Evolutionary conservation across 2,888 invertebrate genomes (phyloP).

Genomic region (Tubulanus polymorphus): DNA sequence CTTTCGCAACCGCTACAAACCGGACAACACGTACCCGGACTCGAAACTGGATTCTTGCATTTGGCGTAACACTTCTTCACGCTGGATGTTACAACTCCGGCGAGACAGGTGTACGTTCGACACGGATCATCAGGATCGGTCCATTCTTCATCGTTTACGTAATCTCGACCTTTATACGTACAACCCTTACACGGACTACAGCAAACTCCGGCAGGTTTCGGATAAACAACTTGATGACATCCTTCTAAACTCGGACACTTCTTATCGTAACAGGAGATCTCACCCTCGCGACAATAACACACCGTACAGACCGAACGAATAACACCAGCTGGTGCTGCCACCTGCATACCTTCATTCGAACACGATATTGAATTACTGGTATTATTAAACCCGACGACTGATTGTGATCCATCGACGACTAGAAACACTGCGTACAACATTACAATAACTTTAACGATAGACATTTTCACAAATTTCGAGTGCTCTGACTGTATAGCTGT

Average conservation of each 20-base stretch:
- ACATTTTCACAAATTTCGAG: too few species aligned
- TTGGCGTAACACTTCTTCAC: slow-evolving; percentile 77
- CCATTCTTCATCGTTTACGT: slow-evolving; percentile 80
- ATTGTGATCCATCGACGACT: too few species aligned
- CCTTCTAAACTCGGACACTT: slow-evolving; percentile 62
- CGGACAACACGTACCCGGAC: slow-evolving; percentile 82
- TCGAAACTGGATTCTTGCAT: slow-evolving; percentile 70
- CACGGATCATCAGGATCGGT: slow-evolving; percentile 57
- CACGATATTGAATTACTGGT: too few species aligned
- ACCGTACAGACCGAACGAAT: too few species aligned
- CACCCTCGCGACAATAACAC: slow-evolving; percentile 65
- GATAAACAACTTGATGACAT: slow-evolving; percentile 71
- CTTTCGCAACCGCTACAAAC: slow-evolving; percentile 67
- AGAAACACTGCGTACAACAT: too few species aligned
- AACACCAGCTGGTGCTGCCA: too few species aligned
- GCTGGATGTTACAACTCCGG: slow-evolving; percentile 40
- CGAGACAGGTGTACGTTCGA: slow-evolving; percentile 27
- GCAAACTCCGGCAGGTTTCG: slow-evolving; percentile 68
- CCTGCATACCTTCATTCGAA: too few species aligned
- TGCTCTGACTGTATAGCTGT: too few species aligned
- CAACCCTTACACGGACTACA: slow-evolving; percentile 82
- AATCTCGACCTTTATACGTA: slow-evolving; percentile 68
- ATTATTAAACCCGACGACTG: too few species aligned
- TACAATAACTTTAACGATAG: too few species aligned
- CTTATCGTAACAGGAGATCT: slow-evolving; percentile 36